Base-by-base conservation (phyloP, 2,888 invertebrate species). In the Drosophila hamatofila region DNA sequence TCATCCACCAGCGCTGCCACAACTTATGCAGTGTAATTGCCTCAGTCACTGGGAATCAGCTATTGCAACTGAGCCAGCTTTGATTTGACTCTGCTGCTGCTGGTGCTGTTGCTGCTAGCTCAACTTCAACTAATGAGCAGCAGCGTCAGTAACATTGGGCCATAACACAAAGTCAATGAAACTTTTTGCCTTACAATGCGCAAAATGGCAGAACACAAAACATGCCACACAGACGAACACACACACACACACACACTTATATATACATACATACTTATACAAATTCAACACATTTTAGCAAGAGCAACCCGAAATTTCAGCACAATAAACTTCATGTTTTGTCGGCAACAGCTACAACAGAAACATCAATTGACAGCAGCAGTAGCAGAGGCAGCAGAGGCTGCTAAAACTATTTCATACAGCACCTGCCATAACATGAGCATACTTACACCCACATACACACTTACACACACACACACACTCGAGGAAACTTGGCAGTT, bases 391-490 rank as follows among this genome's bases (percentile, higher is more conserved):
- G 57, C 69, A 70, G 72, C 63, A 51, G 55, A 60, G 77, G 69
- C 69, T 80, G 77, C 77, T 73, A 61, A 87, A 88, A 79, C 85
- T 88, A 73, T 77, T 48, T 66, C 54, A 52, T 52, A 73, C 80
- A 78, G 65, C 85, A 85, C 80, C 84, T 87, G 88, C 66, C 68
- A 76, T 75, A 87, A 84, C 81, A 87, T 82, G 78, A 73, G 70
- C 74, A 55, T 25, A 61, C 49, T 49, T 41, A 14, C 48, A 58
- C 33, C 33, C 55, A 42, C 52, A 55, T 55, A 44, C 48, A 55
- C 18, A 27, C 9, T 18, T 33, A 58, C 51, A 35, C 49, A 52
- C 57, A 44, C 55, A 41, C 49, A n/a, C n/a, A 55, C 9, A 55
- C 33, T 14, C 56, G 30, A 11, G 56, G 14, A 72, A 75, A 83